Conservation (phyloP, 2,797 vertebrate species). For the Characodon lateralis region DNA sequence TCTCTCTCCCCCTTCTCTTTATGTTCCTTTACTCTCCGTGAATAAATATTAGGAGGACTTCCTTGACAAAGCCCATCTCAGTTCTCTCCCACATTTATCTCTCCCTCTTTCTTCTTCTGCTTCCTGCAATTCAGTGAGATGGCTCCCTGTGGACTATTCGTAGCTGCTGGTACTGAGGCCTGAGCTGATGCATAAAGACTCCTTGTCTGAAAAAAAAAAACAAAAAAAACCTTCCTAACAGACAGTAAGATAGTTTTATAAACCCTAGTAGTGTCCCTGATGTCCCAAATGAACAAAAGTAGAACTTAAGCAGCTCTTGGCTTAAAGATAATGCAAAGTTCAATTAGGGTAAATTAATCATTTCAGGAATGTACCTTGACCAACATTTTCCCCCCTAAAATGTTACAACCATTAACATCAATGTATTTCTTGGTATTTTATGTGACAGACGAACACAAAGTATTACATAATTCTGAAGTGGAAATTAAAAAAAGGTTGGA, state of each 20-base stretch:
- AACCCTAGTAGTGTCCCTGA: constrained; percentile 14
- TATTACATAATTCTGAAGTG: too few relatives aligned
- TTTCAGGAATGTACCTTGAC: not conserved
- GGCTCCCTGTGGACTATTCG: constrained; percentile 65
- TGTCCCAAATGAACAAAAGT: constrained; percentile 18
- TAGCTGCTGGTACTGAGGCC: constrained; percentile 60
- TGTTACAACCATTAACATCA: not conserved
- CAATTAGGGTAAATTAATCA: not conserved
- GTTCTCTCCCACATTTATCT: constrained; percentile 58
- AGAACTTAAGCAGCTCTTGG: constrained; percentile 8
- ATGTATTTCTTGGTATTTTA: too few relatives aligned
- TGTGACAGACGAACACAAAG: too few relatives aligned
- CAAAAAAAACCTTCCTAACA: constrained; percentile 18
- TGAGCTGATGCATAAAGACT: constrained; percentile 62
- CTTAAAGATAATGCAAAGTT: not conserved
- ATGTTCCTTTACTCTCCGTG: constrained; percentile 29
- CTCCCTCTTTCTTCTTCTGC: constrained; percentile 49
- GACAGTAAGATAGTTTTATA: constrained; percentile 23
- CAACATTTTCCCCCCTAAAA: not conserved
- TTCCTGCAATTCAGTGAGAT: constrained; percentile 67
- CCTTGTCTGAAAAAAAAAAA: constrained; percentile 49
- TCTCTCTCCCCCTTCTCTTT: not conserved
- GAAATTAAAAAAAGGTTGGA: too few relatives aligned
- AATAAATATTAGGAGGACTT: constrained; percentile 57
- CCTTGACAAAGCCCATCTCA: constrained; percentile 67